Percentiles rank a stretch among this genome's conserved stretches.
These are phyloP conservation scores for Stomatorhinus ivindoensis DNA, from an alignment of 2,113 vertebrate genomes.

Conservation along the genomic window DNA sequence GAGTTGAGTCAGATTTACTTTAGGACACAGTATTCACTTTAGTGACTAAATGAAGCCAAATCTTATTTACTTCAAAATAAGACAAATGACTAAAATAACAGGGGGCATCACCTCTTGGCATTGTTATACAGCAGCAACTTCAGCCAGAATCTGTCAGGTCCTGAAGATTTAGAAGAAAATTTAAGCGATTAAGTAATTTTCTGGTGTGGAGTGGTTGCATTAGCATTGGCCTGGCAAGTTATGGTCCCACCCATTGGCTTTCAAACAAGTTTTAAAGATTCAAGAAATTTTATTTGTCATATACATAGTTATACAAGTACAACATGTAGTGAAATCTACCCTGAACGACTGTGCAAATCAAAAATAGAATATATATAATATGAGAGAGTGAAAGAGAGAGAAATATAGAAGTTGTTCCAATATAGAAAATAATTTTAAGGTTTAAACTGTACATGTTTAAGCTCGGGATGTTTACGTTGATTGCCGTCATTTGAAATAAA, in stretches of 20 bases:
- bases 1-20: not conserved
- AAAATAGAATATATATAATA: too few relatives aligned
- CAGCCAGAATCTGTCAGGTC: not conserved
- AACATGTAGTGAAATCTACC: too few relatives aligned
- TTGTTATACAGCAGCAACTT: not conserved
- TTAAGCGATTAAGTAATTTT: not conserved
- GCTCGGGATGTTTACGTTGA: not conserved
- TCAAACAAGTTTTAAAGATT: not conserved
- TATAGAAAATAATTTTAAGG: too few relatives aligned
- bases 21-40: not conserved
- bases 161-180: not conserved
- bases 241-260: not conserved
- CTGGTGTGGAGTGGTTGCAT: not conserved
- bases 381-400: too few relatives aligned
- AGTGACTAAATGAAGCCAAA: constrained; percentile 8
- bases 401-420: too few relatives aligned
- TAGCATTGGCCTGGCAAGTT: not conserved
- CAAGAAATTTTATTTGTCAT: too few relatives aligned
- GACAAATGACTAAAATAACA: not conserved
- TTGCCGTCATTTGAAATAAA: not conserved
- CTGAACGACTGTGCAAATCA: too few relatives aligned
- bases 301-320: too few relatives aligned
- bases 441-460: too few relatives aligned
- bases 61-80: not conserved
- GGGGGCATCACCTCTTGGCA: not conserved